Evolutionary conservation across 1,140 invertebrate species (phyloP), one percentile per base, ranked within the genome.

Genomic region (Saccostrea echinata): DNA sequence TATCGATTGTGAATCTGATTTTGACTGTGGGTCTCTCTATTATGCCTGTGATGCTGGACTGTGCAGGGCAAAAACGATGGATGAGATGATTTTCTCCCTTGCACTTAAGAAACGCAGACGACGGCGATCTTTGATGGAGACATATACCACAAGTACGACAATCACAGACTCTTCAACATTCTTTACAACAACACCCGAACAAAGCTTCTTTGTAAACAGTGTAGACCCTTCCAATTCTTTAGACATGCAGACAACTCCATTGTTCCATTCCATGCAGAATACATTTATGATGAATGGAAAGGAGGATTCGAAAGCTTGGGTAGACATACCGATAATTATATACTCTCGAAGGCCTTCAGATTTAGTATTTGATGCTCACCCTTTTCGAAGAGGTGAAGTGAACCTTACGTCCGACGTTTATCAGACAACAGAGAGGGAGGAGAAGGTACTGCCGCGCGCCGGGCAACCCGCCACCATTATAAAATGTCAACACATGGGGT

Each of bases 271-370:
- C 8, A 24, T 83, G 43, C 81, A 83, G 35, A 83, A 83, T 24
- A 52, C 81, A 27, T 83, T 83, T 51, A 83, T 53, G 43, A 52
- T 83, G 21, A 33, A 83, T 83, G 81, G 81, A 21, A 24, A 24
- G 11, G 81, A 83, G 24, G 81, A 83, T 27, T 52, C 81, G 21
- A 83, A 83, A 83, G n/a, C 35, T 83, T 83, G 81, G 81, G 81
- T 83, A 21, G 35, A 83, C 18, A 24, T 83, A n/a, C 81, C 81
- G 30, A 24, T 83, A 12, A 83, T 83, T 0, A 33, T 83, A 24
- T 51, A 83, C 52, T 52, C 35, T 51, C 12, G 43, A 51, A 83
- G 81, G 52, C 81, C 81, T 0, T 18, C 33, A n/a, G 33, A 83
- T 24, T 8, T 83, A 51, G 52, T 52, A 4, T 83, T 52, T n/a